Percentiles rank a stretch among this genome's conserved stretches.
Conservation (phyloP, 1,140 invertebrate genomes). For the Muscidifurax raptorellus region DNA sequence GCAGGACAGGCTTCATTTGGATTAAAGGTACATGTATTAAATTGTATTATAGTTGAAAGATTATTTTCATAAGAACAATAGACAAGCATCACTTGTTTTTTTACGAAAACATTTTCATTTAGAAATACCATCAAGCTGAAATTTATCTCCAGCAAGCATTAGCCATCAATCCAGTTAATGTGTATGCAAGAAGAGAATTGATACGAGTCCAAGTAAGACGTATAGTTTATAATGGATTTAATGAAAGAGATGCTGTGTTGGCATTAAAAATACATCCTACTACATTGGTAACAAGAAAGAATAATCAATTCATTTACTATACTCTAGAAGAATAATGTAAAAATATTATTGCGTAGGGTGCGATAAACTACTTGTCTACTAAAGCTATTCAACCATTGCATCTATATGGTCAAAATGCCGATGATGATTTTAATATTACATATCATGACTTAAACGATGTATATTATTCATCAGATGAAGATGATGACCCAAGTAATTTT, state of each 20-base stretch:
- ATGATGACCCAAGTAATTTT: background rate
- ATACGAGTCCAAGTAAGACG: background rate
- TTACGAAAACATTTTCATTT: background rate
- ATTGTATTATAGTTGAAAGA: background rate
- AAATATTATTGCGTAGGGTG: too few relatives aligned
- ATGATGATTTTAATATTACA: too few relatives aligned
- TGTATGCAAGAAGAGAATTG: constrained; percentile 12
- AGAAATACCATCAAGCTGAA: constrained; percentile 1
- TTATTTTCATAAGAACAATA: background rate
- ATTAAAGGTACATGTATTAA: constrained; percentile 10
- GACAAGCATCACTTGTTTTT: background rate
- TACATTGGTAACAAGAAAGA: background rate
- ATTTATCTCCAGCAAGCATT: background rate
- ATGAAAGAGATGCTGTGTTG: background rate
- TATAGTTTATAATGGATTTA: background rate
- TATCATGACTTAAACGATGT: background rate
- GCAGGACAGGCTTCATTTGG: background rate
- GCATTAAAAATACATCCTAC: constrained; percentile 14
- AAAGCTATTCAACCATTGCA: too few relatives aligned
- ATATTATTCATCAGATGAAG: constrained; percentile 20
- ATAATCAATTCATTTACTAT: background rate
- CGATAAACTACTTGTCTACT: too few relatives aligned
- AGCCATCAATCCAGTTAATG: background rate
- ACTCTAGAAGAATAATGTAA: too few relatives aligned
- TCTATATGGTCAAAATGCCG: too few relatives aligned